Percentiles rank a stretch among this genome's conserved stretches.
phyloP scores from a whole-genome alignment of 2,113 vertebrate species.

The Channa argus region DNA sequence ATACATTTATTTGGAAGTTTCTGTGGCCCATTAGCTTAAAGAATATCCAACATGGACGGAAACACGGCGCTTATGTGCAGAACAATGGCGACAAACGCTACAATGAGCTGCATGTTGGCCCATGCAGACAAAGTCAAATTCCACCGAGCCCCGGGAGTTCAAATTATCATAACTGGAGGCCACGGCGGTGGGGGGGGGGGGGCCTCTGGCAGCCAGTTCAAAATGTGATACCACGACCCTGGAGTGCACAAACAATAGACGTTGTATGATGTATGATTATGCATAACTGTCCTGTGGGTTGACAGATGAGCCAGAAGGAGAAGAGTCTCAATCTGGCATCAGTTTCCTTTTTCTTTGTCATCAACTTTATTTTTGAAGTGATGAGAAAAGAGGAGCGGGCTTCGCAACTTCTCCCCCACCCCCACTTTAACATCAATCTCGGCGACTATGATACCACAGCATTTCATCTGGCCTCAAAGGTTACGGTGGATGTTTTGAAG shows the following conservation, averaged over 20 bases:
- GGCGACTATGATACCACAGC: conserved; percentile 13
- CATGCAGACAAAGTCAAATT: conserved; percentile 56
- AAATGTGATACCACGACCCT: conserved; percentile 64
- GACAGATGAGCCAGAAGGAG: not conserved
- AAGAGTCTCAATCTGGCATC: conserved; percentile 42
- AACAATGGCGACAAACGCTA: conserved; percentile 15
- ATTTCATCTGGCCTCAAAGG: conserved; percentile 26
- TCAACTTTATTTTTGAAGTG: conserved; percentile 26
- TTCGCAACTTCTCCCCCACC: conserved; percentile 16
- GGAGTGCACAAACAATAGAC: conserved; percentile 63
- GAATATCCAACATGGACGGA: not conserved
- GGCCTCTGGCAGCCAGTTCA: conserved; percentile 51
- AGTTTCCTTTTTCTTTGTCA: conserved; percentile 46
- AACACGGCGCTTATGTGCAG: not conserved
- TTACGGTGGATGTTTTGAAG: not conserved
- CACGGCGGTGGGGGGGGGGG: conserved; percentile 2
- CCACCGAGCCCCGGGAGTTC: conserved; percentile 48
- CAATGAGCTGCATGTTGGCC: conserved; percentile 17
- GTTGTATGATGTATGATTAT: conserved; percentile 53
- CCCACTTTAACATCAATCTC: not conserved
- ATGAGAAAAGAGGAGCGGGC: conserved; percentile 18
- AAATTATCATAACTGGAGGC: conserved; percentile 76
- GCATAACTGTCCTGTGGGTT: conserved; percentile 21
- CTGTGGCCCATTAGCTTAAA: conserved; percentile 4
- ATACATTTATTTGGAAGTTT: too few relatives aligned